Evolutionary conservation across 1,140 invertebrate species (phyloP), one percentile per base, ranked within the genome.

Genomic region (Rhyacophila brunnea): DNA sequence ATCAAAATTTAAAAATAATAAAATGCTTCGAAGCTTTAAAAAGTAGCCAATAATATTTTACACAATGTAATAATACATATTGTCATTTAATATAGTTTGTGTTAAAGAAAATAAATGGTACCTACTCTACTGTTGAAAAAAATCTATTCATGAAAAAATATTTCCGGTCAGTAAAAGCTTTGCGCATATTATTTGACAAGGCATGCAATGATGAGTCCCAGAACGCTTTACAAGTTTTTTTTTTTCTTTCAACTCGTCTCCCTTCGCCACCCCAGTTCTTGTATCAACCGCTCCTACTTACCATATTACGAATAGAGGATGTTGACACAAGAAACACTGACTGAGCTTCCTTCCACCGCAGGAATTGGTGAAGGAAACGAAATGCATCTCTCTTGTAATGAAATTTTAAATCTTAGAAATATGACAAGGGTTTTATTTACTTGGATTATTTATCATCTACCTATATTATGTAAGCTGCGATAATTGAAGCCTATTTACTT

Each of bases 211-310:
- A n/a, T 6, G 11, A 40, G 38, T 28, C 23, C 23, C 23, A 28
- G 23, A 28, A 51, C 17, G 43, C 20, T 17, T 46, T 14, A 11
- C 34, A 17, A 56, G 28, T 3, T 17, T 11, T 49, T 28, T 32
- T 9, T 19, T 20, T 19, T 55, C 20, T 55, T 38, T 38, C 48
- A 17, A 14, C n/a, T 36, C 48, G 42, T 46, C 32, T 48, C 6
- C 18, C 18, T 53, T 53, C 17, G 32, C 7, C 20, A 40, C 40
- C 35, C 28, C 19, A 2, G 15, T 13, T 28, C 17, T 48, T 46
- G 58, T 60, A 60, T 60, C 53, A 54, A 9, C 23, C 3, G 50
- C 53, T 20, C 36, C 58, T 48, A 44, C 58, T 61, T 61, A 61
- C 45, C 58, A 61, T 61, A 61, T 55, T 55, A 55, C 51, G 9